phyloP scores from a whole-genome alignment of 2,797 vertebrate genomes.

The Capromys pilorides region DNA sequence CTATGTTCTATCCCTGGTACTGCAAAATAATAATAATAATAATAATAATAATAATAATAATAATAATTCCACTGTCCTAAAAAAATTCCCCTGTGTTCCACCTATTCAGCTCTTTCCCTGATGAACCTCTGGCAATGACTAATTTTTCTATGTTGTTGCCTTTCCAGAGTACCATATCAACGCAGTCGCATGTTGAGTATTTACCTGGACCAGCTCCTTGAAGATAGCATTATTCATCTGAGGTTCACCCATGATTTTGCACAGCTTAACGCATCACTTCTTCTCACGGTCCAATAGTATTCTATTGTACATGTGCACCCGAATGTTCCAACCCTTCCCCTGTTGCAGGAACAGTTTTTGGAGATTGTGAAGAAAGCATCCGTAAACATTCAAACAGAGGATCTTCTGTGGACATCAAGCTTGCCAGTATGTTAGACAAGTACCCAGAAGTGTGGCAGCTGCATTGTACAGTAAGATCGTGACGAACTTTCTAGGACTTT shows the following conservation, averaged over 20 bases:
- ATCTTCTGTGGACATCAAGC: neutral
- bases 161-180: neutral
- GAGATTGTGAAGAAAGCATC: neutral
- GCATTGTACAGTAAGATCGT: neutral
- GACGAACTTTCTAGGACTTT: neutral
- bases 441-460: rapidly evolving
- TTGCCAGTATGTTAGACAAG: neutral
- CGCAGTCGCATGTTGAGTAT: neutral
- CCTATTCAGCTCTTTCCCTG: neutral
- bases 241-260: neutral
- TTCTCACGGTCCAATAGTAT: neutral
- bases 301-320: too few relatives aligned
- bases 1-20: too few relatives aligned
- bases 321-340: neutral
- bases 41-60: too few relatives aligned
- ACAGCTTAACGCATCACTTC: neutral
- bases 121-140: neutral
- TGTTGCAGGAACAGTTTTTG: neutral
- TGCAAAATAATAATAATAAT: too few relatives aligned
- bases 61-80: neutral
- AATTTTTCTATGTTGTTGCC: neutral
- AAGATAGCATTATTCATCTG: too few relatives aligned
- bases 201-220: neutral
- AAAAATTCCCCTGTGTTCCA: neutral
- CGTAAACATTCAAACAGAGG: neutral